A percentile compares a stretch with the other conserved stretches of the same genome.
Evolutionary conservation across 2,888 invertebrate species (phyloP).

Genomic region (Melinaea menophilus): DNA sequence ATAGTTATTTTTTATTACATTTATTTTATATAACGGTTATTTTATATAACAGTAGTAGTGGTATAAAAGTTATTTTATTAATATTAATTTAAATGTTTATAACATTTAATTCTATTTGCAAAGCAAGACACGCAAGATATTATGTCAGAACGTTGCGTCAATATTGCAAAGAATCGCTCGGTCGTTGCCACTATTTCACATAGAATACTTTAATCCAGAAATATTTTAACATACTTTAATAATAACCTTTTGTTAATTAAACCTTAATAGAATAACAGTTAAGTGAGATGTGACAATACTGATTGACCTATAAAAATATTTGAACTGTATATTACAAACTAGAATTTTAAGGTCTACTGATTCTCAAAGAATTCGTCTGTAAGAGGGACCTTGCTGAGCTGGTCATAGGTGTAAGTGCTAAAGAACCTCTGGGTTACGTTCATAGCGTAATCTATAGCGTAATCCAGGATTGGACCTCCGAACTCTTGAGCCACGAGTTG

Average conservation of each 20-base stretch:
- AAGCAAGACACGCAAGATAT: conserved; percentile 21
- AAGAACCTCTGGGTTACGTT: conserved; percentile 72
- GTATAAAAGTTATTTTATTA: neutral
- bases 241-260: too few relatives aligned
- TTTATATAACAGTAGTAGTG: too few relatives aligned
- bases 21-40: too few relatives aligned
- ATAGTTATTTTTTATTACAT: too few relatives aligned
- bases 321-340: too few relatives aligned
- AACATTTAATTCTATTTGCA: conserved; percentile 3
- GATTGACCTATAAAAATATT: too few relatives aligned
- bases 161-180: conserved; percentile 18
- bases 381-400: conserved; percentile 60
- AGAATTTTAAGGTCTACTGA: conserved; percentile 22
- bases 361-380: conserved; percentile 69
- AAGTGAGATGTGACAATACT: too few relatives aligned
- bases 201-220: neutral
- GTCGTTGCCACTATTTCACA: conserved; percentile 6
- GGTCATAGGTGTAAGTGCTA: conserved; percentile 66
- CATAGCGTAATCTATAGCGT: conserved; percentile 71
- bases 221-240: too few relatives aligned
- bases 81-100: neutral
- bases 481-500: conserved; percentile 69
- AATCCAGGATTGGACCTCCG: conserved; percentile 69
- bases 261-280: too few relatives aligned
- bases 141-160: conserved; percentile 23